Base-by-base conservation (phyloP, 2,888 invertebrate genomes). In the Sinodicranocentrus sp. region DNA sequence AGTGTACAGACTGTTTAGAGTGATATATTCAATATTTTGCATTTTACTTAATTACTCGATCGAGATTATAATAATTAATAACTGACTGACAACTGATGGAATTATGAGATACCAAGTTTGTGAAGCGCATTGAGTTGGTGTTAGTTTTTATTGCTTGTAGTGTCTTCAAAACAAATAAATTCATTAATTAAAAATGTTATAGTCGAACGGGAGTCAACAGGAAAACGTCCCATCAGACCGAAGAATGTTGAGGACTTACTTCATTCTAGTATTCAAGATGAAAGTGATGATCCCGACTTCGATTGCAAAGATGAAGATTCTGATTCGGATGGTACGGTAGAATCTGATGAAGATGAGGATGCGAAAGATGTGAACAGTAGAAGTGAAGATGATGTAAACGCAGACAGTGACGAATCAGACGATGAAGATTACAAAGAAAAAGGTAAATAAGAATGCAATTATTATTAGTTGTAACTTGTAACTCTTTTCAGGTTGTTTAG, bases 341-440 rank as follows among this genome's bases (percentile, higher is more conserved):
- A 3, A 39, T 70, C 72, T n/a, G 70, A 59, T 13, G 67, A 61
- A 10, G 44, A 67, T 33, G 77, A 76, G 2, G 70, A 52, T 28
- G 65, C 68, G 2, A 72, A 73, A 61, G 17, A 3, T 15, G 6
- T 17, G 48, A 17, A 15, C 15, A 57, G 57, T 26, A 72, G 63
- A 82, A 96, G 96, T 90, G 96, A 96, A 6, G 94, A 94, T 87
- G 94, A 95, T 89, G 92, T 94, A 84, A n/a, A n/a, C n/a, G 94
- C 94, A 89, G 94, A 94, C 63, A 93, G 94, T 88, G 94, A 93
- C 89, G 93, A 92, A 39, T 89, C 89, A 76, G 89, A 87, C 87
- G 82, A 84, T 63, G 80, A 71, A 65, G 75, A 75, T 65, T 84
- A 84, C 33, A 76, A 33, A 75, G 63, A 61, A 21, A 79, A 71